These are phyloP conservation scores for Callionymus lyra DNA, from an alignment of 2,113 vertebrate genomes.

Conservation along the genomic window DNA sequence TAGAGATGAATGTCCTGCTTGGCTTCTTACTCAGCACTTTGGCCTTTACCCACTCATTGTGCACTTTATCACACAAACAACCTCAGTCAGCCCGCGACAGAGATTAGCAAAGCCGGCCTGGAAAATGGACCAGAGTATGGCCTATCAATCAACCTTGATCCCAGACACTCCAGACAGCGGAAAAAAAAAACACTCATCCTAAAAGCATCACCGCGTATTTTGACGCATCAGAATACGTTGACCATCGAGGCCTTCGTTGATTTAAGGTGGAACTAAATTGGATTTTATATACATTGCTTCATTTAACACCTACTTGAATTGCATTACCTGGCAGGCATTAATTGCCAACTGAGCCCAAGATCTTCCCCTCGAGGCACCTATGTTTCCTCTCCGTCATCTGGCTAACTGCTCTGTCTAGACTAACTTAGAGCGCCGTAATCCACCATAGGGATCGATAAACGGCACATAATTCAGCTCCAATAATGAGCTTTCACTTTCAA, in stretches of 20 bases:
- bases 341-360: constrained; percentile 90
- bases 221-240: constrained; percentile 86
- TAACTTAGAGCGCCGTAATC: constrained; percentile 98
- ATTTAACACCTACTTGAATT: constrained; percentile 99
- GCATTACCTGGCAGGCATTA: constrained; percentile 99
- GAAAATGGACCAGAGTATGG: constrained; percentile 70
- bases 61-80: constrained; percentile 65
- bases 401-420: constrained; percentile 99
- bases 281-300: constrained; percentile 93
- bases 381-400: constrained; percentile 98
- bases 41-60: constrained; percentile 35
- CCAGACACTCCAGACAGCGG: constrained; percentile 41
- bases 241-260: constrained; percentile 73
- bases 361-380: constrained; percentile 89
- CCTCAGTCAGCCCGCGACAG: constrained; percentile 57
- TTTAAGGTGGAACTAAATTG: constrained; percentile 64
- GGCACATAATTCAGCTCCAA: constrained; percentile 99
- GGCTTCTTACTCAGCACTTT: constrained; percentile 73
- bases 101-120: constrained; percentile 67
- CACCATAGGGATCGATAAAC: constrained; percentile 99
- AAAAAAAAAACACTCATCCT: constrained; percentile 39
- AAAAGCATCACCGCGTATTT: background rate
- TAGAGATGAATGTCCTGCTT: constrained; percentile 71
- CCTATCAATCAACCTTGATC: constrained; percentile 60
- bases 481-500: constrained; percentile 99